Base-by-base conservation (phyloP, 2,888 invertebrate genomes). In the Druceiella hillmani region DNA sequence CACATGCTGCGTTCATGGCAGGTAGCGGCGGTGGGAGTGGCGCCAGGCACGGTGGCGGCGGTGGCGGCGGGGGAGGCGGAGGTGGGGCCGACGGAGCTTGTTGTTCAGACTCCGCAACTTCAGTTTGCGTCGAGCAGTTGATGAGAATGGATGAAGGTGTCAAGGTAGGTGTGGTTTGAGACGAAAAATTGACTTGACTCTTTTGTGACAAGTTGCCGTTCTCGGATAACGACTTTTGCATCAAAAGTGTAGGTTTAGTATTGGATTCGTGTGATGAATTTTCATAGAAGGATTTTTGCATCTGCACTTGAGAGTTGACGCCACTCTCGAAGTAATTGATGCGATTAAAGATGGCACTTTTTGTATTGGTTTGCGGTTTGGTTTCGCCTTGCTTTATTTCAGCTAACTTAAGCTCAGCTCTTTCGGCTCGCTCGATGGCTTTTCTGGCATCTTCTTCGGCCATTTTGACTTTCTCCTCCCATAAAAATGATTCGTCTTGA, bases 391-490 rank as follows among this genome's bases (percentile, higher is more conserved):
- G 32, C n/a, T 54, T 53, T 2, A 45, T 4, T 30, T 56, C 57
- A 3, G 43, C 46, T 1, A 64, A 43, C 35, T 45, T 58, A 40
- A 45, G 54, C 45, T 68, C 68, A 0, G 67, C 66, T 22, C 20
- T 64, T 52, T 82, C 80, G 0, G 81, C 82, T 40, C 82, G 59
- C 43, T 77, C 73, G 6, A 72, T 43, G 0, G 80, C 78, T 46
- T 71, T 72, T 46, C 75, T 72, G 1, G 83, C 67, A 50, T 84
- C 83, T n/a, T 78, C 76, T 53, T 83, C 83, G 0, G 79, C 79
- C 1, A 83, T 57, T 52, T 71, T 76, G 20, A 84, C 66, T 50
- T 82, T 80, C 56, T 84, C 83, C 49, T 83, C 83, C 53, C 83
- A 72, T 1, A 83, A 58, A 14, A 83, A 77, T 9, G 80, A 72